Percentiles rank a stretch among this genome's conserved stretches.
Evolutionary conservation across 2,113 vertebrate species (phyloP).

Genomic region (Muntiacus muntjak): DNA sequence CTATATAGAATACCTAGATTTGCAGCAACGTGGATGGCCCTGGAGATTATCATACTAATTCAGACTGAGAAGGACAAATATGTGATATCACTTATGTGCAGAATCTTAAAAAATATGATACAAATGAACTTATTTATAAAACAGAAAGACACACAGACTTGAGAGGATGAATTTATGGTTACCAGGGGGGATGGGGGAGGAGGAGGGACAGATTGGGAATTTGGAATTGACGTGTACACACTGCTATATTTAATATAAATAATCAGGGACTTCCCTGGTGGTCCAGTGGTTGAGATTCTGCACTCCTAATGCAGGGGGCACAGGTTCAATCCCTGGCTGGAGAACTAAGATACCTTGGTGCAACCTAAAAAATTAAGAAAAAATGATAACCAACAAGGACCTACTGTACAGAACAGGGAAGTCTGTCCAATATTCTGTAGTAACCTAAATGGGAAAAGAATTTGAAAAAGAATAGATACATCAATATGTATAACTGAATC

Average conservation of each 20-base stretch:
- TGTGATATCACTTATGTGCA: not conserved
- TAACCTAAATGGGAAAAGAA: not conserved
- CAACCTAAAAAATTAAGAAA: not conserved
- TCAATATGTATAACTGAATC: not conserved
- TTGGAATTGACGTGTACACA: not conserved
- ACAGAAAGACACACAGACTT: not conserved
- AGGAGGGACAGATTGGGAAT: not conserved
- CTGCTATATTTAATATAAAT: not conserved
- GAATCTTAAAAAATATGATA: not conserved
- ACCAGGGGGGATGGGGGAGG: not conserved
- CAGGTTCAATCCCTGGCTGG: not conserved
- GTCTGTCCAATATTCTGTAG: not conserved
- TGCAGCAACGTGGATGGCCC: not conserved
- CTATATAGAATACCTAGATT: not conserved
- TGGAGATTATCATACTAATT: not conserved
- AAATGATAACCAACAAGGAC: not conserved
- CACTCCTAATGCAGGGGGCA: not conserved
- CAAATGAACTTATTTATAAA: not conserved
- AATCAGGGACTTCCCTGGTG: not conserved
- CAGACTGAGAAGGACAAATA: not conserved
- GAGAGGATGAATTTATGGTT: not conserved
- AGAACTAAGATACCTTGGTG: not conserved
- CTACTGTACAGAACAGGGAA: not conserved
- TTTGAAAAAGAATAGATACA: not conserved
- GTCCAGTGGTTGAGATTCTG: not conserved